These are phyloP conservation scores for Lethenteron camtschaticum DNA, from an alignment of 2,113 vertebrate genomes.

Conservation along the genomic window DNA sequence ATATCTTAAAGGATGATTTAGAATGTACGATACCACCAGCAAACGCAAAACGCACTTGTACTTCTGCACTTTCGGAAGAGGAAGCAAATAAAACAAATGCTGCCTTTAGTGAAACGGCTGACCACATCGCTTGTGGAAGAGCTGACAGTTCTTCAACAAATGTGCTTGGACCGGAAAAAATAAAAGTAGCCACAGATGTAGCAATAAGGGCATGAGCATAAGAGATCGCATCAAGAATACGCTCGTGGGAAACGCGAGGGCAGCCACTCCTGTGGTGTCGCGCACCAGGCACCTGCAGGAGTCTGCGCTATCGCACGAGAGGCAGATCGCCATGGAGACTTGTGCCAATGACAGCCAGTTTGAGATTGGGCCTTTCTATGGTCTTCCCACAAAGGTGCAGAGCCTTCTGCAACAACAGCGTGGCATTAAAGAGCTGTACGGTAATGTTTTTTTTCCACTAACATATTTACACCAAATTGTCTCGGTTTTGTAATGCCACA, in stretches of 20 bases:
- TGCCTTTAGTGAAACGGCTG: neutral
- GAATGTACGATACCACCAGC: neutral
- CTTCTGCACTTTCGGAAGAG: slow-evolving; percentile 8
- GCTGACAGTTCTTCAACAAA: neutral
- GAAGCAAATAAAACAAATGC: neutral
- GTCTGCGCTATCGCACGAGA: slow-evolving; percentile 44
- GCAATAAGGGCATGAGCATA: slow-evolving; percentile 29
- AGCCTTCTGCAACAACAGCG: slow-evolving; percentile 42
- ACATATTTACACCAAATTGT: no score
- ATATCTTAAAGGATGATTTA: no score
- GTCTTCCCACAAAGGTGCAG: slow-evolving; percentile 68
- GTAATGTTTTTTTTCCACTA: slow-evolving; percentile 22
- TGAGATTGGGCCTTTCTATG: slow-evolving; percentile 79
- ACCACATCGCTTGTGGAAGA: neutral
- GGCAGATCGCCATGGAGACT: slow-evolving; percentile 35
- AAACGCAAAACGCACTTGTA: neutral
- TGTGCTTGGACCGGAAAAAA: slow-evolving; percentile 5
- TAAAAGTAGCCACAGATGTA: neutral
- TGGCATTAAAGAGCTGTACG: slow-evolving; percentile 64
- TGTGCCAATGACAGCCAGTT: slow-evolving; percentile 24
- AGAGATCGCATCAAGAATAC: slow-evolving; percentile 49
- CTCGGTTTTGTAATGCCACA: no score
- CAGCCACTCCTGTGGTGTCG: slow-evolving; percentile 25
- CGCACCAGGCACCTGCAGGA: slow-evolving; percentile 38
- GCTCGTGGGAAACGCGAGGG: slow-evolving; percentile 52